Evolutionary conservation across 30 jellyfish, hydroid and myxozoan species (phyloP), one percentile per base, ranked within the genome.

Genomic region (Haliclystus octoradiatus): DNA sequence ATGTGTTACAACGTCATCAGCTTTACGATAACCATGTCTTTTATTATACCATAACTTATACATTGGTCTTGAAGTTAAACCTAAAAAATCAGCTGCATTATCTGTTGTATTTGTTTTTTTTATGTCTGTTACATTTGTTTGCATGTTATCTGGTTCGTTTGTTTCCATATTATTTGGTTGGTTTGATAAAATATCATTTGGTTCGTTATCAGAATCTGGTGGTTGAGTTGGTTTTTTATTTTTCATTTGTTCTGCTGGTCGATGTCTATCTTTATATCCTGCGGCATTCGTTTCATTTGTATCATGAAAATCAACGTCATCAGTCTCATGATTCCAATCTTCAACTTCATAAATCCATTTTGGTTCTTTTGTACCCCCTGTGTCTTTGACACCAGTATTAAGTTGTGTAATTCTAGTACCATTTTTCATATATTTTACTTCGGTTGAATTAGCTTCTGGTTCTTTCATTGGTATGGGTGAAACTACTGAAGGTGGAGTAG

Each of bases 371-470:
- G 85, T 80, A 3, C 93, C 93, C 30, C 65, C 66, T 26, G 52
- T 40, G 1, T 32, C 70, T 62, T 71, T 80, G 0, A 71, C 64
- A 25, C 85, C 93, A n/a, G 93, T 80, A 50, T 80, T 80, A 57
- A 71, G 66, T 29, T 80, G 93, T 0, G 93, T 80, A 22, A 80
- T 66, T 32, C 76, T 64, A 2, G 93, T 80, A 22, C 93, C 93
- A 52, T 80, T 78, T 34, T 31, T 51, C 23, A 49, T 27, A 49
- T 72, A 79, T 31, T 34, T 49, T 22, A 9, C 46, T 33, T 79
- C 33, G n/a, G 93, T 79, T 15, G 84, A 52, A 40, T 79, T 80
- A 29, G 93, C 77, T 47, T 80, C 52, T 0, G 93, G 93, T 50
- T 71, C 64, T 71, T 35, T 63, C 15, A 79, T 79, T 4, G 78